A percentile compares a stretch with the other conserved stretches of the same genome.
Conservation (phyloP, 2,797 vertebrate genomes). For the Parauchenoglanis ngamensis region DNA sequence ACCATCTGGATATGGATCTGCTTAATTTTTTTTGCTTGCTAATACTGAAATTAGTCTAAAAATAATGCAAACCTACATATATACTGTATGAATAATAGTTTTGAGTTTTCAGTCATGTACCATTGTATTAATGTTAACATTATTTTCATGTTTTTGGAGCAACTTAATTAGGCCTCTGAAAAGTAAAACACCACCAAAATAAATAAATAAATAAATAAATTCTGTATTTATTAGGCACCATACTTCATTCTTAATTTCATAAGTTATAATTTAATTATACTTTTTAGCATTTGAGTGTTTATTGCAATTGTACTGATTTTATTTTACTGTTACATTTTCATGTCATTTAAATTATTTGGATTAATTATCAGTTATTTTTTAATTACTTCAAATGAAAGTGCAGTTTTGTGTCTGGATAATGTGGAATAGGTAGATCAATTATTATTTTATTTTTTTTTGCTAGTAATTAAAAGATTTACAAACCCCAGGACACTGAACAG, state of each 20-base stretch:
- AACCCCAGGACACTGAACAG: neutral
- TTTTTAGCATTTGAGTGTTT: neutral
- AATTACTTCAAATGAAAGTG: neutral
- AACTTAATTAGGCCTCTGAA: neutral
- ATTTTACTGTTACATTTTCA: neutral
- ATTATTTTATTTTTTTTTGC: neutral
- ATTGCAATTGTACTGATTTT: neutral
- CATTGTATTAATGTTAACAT: neutral
- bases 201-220: neutral
- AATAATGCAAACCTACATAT: neutral
- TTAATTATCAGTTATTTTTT: neutral
- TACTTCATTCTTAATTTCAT: neutral
- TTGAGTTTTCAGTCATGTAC: neutral
- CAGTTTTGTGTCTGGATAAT: neutral
- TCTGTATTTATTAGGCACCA: neutral
- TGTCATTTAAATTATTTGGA: neutral
- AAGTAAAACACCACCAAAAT: neutral
- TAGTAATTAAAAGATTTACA: neutral
- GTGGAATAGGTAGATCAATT: neutral
- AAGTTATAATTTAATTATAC: neutral
- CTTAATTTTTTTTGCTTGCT: neutral
- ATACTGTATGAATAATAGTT: neutral
- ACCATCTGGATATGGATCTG: constrained; percentile 34
- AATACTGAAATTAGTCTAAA: constrained; percentile 21
- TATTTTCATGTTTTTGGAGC: neutral